Percentiles rank a stretch among this genome's conserved stretches.
These are phyloP conservation scores for Prorops nasuta DNA, from an alignment of 1,140 invertebrate species.

Conservation along the genomic window DNA sequence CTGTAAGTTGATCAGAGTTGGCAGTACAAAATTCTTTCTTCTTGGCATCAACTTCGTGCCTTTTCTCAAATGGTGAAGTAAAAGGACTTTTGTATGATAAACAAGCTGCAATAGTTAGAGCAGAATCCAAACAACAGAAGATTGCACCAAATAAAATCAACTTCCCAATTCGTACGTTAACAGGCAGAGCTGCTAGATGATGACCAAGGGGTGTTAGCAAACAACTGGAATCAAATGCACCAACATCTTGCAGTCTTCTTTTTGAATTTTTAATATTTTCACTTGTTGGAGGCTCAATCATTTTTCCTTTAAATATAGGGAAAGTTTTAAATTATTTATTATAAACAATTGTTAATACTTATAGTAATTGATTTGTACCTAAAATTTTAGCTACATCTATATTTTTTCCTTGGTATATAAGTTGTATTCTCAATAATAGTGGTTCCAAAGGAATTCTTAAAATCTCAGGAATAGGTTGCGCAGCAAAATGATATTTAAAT, in stretches of 20 bases:
- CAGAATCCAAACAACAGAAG: conserved; percentile 90
- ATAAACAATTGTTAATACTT: not conserved
- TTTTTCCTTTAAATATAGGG: conserved; percentile 50
- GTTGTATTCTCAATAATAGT: conserved; percentile 83
- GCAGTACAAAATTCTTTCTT: conserved; percentile 70
- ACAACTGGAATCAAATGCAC: conserved; percentile 77
- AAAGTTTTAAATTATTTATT: not conserved
- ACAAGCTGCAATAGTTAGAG: conserved; percentile 88
- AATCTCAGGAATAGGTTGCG: conserved; percentile 81
- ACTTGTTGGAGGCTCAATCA: conserved; percentile 78
- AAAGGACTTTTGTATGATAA: conserved; percentile 85
- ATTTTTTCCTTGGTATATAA: conserved; percentile 69
- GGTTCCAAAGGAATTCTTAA: conserved; percentile 83
- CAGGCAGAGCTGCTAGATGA: conserved; percentile 84
- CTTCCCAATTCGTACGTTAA: conserved; percentile 88
- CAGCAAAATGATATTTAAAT: conserved; percentile 62
- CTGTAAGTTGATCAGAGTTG: conserved; percentile 80
- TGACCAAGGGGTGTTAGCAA: conserved; percentile 85
- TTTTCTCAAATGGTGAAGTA: conserved; percentile 72
- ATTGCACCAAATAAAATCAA: conserved; percentile 88
- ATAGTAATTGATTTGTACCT: conserved; percentile 50
- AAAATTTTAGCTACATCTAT: conserved; percentile 68
- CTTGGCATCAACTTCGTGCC: conserved; percentile 69
- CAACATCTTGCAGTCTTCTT: conserved; percentile 75
- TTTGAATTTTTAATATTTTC: conserved; percentile 78